These are phyloP conservation scores for Lepisosteus oculatus DNA, from an alignment of 2,113 vertebrate genomes.

Conservation along the genomic window DNA sequence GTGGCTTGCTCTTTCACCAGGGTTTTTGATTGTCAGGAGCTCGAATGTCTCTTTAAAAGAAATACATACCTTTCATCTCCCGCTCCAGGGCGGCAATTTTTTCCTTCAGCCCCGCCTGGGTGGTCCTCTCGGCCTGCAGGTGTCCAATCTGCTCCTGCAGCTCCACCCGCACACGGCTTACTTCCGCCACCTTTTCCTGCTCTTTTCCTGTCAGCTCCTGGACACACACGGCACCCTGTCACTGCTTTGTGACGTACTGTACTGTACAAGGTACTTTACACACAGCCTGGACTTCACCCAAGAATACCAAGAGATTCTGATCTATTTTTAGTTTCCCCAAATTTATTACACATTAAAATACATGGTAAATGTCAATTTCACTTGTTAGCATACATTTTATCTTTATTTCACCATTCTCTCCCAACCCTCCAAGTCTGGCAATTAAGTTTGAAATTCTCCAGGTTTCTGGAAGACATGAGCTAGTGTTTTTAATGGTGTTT, in stretches of 20 bases:
- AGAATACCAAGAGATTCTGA: background rate
- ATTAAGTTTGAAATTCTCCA: too few relatives aligned
- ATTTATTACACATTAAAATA: background rate
- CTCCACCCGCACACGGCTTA: constrained; percentile 78
- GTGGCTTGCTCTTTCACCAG: too few relatives aligned
- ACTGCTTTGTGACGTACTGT: too few relatives aligned
- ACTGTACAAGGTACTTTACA: background rate
- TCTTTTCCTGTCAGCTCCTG: constrained; percentile 85
- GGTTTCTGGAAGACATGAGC: too few relatives aligned
- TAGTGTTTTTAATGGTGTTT: too few relatives aligned
- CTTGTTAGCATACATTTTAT: too few relatives aligned
- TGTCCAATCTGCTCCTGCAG: constrained; percentile 85
- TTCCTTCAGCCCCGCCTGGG: constrained; percentile 76
- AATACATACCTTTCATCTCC: constrained; percentile 78
- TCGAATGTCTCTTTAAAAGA: too few relatives aligned
- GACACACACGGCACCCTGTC: background rate
- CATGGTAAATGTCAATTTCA: background rate
- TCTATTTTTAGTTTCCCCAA: background rate
- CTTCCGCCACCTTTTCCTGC: constrained; percentile 80
- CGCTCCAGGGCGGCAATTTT: constrained; percentile 84
- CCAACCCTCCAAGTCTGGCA: too few relatives aligned
- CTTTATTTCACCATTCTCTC: too few relatives aligned
- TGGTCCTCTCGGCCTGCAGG: constrained; percentile 75
- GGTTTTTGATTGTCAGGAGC: too few relatives aligned
- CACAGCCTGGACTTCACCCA: background rate